Percentiles rank a stretch among this genome's conserved stretches.
Evolutionary conservation across 2,888 invertebrate species (phyloP).

Genomic region (Antheraea assamensis): DNA sequence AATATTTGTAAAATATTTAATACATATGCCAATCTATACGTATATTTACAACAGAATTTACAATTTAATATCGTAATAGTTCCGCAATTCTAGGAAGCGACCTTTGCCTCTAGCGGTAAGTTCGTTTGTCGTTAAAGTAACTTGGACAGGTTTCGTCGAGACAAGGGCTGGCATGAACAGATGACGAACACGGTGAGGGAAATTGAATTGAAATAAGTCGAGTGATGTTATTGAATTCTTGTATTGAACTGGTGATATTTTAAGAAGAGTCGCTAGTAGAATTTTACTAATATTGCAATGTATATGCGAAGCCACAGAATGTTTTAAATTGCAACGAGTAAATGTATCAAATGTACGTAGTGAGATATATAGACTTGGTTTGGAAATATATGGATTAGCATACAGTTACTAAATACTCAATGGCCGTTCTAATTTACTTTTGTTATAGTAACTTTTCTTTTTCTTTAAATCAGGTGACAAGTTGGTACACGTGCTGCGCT

Average conservation of each 20-base stretch:
- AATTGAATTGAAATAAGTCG: not conserved
- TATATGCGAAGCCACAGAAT: not conserved
- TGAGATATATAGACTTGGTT: not conserved
- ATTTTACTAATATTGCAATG: not conserved
- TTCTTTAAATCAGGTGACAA: not conserved
- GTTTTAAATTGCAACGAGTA: not conserved
- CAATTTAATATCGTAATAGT: not conserved
- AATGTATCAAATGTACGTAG: not conserved
- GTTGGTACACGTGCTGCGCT: not conserved
- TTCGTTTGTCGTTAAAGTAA: conserved; percentile 7
- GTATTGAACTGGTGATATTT: not conserved
- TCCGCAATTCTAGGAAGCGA: not conserved
- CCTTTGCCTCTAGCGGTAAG: not conserved
- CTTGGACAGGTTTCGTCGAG: conserved; percentile 3
- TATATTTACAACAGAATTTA: not conserved
- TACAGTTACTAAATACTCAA: not conserved
- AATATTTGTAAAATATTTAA: not conserved
- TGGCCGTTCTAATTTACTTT: not conserved
- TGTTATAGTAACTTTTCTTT: not conserved
- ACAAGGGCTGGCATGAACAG: not conserved
- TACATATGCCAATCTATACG: not conserved
- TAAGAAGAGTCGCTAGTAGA: not conserved
- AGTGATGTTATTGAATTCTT: no score
- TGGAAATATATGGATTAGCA: not conserved
- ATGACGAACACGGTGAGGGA: not conserved